Percentiles rank a stretch among this genome's conserved stretches.
phyloP scores from a whole-genome alignment of 2,888 invertebrate genomes.

The Perizoma affinitatum region DNA sequence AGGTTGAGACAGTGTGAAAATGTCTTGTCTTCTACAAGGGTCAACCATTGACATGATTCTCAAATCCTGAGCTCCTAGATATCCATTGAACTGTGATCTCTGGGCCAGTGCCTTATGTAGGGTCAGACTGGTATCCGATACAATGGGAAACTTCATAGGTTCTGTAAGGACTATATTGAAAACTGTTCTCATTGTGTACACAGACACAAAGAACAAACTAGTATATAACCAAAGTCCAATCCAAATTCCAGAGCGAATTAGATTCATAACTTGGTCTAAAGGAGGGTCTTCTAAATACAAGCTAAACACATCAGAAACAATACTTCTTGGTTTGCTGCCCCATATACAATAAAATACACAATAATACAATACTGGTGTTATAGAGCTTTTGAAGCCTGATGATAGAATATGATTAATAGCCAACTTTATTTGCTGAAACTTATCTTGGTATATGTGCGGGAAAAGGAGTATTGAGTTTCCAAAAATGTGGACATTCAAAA shows the following conservation, averaged over 20 bases:
- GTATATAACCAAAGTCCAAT: conserved; percentile 88
- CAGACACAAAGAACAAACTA: conserved; percentile 87
- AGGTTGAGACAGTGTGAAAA: conserved; percentile 91
- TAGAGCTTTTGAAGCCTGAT: conserved; percentile 83
- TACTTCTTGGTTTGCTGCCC: conserved; percentile 81
- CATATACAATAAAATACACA: conserved; percentile 85
- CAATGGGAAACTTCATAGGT: conserved; percentile 87
- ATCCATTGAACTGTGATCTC: conserved; percentile 87
- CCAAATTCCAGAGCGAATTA: conserved; percentile 78
- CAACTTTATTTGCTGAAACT: conserved; percentile 87
- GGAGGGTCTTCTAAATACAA: conserved; percentile 81
- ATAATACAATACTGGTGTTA: conserved; percentile 86
- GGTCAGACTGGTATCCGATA: conserved; percentile 74
- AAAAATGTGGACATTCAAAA: conserved; percentile 82
- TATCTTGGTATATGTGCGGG: conserved; percentile 88
- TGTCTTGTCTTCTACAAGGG: conserved; percentile 81
- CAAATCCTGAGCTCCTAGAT: conserved; percentile 90
- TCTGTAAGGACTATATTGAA: conserved; percentile 89
- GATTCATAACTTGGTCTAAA: conserved; percentile 74
- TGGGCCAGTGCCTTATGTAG: conserved; percentile 86
- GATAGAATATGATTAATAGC: conserved; percentile 83
- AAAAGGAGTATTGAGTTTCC: conserved; percentile 85
- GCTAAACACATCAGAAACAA: conserved; percentile 80
- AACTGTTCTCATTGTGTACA: conserved; percentile 88
- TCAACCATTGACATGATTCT: conserved; percentile 87